These are phyloP conservation scores for Mesopsocus fuscifrons DNA, from an alignment of 2,888 invertebrate genomes.

Conservation along the genomic window DNA sequence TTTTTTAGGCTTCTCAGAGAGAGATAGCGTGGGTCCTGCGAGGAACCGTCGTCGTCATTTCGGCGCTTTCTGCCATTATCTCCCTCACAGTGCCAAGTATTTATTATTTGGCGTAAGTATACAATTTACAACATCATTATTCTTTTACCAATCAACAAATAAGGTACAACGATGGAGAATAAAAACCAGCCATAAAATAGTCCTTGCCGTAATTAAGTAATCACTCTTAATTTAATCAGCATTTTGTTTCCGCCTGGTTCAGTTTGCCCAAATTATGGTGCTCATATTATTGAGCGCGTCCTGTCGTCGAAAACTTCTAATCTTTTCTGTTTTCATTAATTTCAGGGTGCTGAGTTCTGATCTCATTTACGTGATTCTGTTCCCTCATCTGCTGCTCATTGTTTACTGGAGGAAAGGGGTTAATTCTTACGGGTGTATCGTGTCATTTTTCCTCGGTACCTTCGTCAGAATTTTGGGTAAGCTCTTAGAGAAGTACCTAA, in stretches of 20 bases:
- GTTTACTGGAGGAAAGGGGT: conserved; percentile 39
- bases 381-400: conserved; percentile 48
- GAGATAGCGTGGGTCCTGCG: conserved; percentile 49
- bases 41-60: conserved; percentile 38
- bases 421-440: conserved; percentile 47
- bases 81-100: conserved; percentile 46
- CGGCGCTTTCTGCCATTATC: conserved; percentile 37
- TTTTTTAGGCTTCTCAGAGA: conserved; percentile 38
- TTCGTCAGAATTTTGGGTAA: conserved; percentile 29
- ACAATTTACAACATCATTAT: too few species aligned
- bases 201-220: too few species aligned
- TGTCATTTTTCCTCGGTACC: conserved; percentile 30
- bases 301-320: too few species aligned
- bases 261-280: too few species aligned
- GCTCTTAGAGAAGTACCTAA: conserved; percentile 7
- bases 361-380: conserved; percentile 49
- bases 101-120: conserved; percentile 31
- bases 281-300: too few species aligned
- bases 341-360: conserved; percentile 42
- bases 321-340: not conserved
- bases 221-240: too few species aligned
- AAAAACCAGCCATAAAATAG: too few species aligned
- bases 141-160: too few species aligned
- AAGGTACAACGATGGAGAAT: not conserved
- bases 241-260: too few species aligned